Evolutionary conservation across 2,797 vertebrate species (phyloP).

Genomic region (Rhinoraja longicauda): DNA sequence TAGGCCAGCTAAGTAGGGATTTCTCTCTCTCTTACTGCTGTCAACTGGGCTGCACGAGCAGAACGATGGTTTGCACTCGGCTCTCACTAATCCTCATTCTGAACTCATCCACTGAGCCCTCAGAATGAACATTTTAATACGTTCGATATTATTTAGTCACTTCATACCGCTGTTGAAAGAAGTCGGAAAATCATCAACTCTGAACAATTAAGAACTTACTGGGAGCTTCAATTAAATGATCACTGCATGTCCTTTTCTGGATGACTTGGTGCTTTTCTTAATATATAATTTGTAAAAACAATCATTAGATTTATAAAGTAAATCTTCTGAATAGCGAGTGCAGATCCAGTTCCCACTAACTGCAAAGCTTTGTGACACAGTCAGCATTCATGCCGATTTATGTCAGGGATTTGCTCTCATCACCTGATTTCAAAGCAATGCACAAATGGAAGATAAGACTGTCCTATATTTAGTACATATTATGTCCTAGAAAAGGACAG

Average conservation of each 20-base stretch:
- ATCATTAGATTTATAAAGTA: background rate
- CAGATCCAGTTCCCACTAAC: background rate
- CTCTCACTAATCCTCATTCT: background rate
- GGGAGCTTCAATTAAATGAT: background rate
- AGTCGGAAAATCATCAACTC: background rate
- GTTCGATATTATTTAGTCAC: background rate
- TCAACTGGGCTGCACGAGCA: background rate
- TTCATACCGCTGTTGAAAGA: background rate
- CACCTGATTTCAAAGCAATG: background rate
- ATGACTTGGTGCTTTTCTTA: background rate
- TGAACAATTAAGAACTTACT: background rate
- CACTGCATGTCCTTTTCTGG: background rate
- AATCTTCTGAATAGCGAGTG: background rate
- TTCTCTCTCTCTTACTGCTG: slow-evolving; percentile 2
- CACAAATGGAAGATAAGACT: background rate
- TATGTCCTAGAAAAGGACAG: background rate
- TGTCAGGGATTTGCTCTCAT: background rate
- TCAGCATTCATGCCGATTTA: background rate
- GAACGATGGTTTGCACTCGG: background rate
- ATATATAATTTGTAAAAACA: background rate
- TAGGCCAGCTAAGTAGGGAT: slow-evolving; percentile 33
- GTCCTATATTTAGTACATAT: slow-evolving; percentile 3
- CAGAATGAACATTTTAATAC: background rate
- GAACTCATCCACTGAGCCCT: background rate
- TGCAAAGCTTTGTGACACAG: background rate